These are phyloP conservation scores for Chrysemys picta DNA, from an alignment of 2,113 vertebrate genomes.

Conservation along the genomic window DNA sequence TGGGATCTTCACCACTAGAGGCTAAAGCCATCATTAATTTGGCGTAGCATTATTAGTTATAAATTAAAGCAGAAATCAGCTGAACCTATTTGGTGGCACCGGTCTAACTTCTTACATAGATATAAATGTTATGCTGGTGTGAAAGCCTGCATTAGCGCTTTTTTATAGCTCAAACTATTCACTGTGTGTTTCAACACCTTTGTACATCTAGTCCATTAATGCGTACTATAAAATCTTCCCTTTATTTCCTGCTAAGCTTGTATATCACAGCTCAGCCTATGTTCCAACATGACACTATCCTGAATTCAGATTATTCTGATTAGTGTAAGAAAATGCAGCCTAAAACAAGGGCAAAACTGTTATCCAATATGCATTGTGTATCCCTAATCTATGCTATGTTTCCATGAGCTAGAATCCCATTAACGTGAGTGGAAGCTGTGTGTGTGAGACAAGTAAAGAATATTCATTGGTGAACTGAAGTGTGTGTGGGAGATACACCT, in stretches of 20 bases:
- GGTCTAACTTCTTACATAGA: conserved; percentile 16
- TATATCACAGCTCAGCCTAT: background rate
- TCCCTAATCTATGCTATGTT: background rate
- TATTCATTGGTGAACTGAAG: background rate
- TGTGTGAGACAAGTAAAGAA: background rate
- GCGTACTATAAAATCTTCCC: background rate
- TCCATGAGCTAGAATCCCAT: background rate
- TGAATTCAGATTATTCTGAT: conserved; percentile 29
- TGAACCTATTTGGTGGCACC: background rate
- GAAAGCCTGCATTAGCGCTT: background rate
- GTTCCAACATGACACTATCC: background rate
- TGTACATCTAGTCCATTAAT: background rate
- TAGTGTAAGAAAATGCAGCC: conserved; percentile 2
- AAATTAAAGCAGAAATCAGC: background rate
- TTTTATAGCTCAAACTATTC: conserved; percentile 41
- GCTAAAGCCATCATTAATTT: background rate
- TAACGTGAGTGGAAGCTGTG: background rate
- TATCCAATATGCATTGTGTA: background rate
- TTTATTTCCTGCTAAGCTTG: background rate
- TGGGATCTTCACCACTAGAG: background rate
- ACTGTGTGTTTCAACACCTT: background rate
- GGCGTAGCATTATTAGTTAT: background rate
- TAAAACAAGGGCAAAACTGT: conserved; percentile 27
- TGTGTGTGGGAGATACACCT: fast-evolving
- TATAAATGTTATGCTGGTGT: conserved; percentile 18